Percentiles rank a stretch among this genome's conserved stretches.
These are phyloP conservation scores for Dryobates pubescens DNA, from an alignment of 2,797 vertebrate genomes.

Conservation along the genomic window DNA sequence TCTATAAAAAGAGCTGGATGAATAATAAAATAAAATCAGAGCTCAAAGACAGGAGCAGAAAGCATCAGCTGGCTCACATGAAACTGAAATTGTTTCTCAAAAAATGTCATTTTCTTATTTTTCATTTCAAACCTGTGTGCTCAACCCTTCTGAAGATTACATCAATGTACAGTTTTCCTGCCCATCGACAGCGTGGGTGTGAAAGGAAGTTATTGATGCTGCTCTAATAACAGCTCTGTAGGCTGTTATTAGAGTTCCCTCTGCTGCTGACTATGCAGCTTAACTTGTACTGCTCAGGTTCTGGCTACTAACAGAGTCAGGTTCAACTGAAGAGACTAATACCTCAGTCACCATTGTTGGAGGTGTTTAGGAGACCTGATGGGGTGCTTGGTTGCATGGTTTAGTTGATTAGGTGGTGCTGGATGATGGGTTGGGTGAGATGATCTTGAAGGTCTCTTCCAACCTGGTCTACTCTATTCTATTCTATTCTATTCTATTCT, in stretches of 20 bases:
- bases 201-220: not conserved
- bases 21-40: slow-evolving; percentile 18
- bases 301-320: not conserved
- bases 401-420: no score
- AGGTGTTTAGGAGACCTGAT: no score
- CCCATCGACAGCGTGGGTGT: not conserved
- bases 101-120: not conserved
- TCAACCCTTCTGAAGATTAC: not conserved
- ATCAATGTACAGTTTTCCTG: not conserved
- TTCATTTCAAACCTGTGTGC: not conserved
- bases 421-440: no score
- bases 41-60: not conserved
- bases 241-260: slow-evolving; percentile 45
- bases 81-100: not conserved
- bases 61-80: not conserved
- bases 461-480: no score
- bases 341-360: not conserved
- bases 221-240: not conserved
- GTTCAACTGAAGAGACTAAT: slow-evolving; percentile 28
- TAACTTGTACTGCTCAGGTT: not conserved
- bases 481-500: no score
- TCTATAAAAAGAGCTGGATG: not conserved
- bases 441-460: no score
- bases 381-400: no score
- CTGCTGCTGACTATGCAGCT: not conserved